phyloP scores from a whole-genome alignment of 1,140 invertebrate species.

The Dendroctonus ponderosae region DNA sequence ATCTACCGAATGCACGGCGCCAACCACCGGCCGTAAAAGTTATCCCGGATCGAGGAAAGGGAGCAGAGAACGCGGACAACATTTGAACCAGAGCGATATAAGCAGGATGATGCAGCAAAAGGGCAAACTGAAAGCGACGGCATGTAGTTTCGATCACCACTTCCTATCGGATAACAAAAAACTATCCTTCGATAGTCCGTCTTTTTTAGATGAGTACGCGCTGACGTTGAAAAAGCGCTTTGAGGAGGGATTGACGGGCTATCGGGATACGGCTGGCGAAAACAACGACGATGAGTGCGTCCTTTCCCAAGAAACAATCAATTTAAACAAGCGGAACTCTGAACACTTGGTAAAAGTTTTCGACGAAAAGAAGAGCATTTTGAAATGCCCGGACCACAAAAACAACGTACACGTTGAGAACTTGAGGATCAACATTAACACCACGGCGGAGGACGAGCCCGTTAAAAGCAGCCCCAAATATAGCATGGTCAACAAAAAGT shows the following conservation, averaged over 20 bases:
- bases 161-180: slow-evolving; percentile 46
- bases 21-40: slow-evolving; percentile 56
- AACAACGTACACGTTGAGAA: slow-evolving; percentile 35
- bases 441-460: slow-evolving; percentile 12
- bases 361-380: slow-evolving; percentile 47
- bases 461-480: slow-evolving; percentile 14
- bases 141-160: slow-evolving; percentile 49
- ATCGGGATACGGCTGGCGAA: slow-evolving; percentile 31
- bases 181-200: slow-evolving; percentile 46
- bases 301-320: slow-evolving; percentile 48
- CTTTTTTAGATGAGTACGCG: slow-evolving; percentile 48
- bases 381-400: slow-evolving; percentile 43
- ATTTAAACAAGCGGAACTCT: slow-evolving; percentile 48
- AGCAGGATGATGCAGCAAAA: slow-evolving; percentile 43
- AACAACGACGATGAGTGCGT: slow-evolving; percentile 39
- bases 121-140: slow-evolving; percentile 44
- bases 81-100: slow-evolving; percentile 45
- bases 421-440: slow-evolving; percentile 37
- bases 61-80: slow-evolving; percentile 55
- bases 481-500: slow-evolving; percentile 17
- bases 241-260: slow-evolving; percentile 33
- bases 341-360: slow-evolving; percentile 45
- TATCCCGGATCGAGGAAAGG: slow-evolving; percentile 62
- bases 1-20: slow-evolving; percentile 62
- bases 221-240: slow-evolving; percentile 44